A percentile compares a stretch with the other conserved stretches of the same genome.
These are phyloP conservation scores for Acropternis orthonyx DNA, from an alignment of 2,797 vertebrate genomes.

Conservation along the genomic window DNA sequence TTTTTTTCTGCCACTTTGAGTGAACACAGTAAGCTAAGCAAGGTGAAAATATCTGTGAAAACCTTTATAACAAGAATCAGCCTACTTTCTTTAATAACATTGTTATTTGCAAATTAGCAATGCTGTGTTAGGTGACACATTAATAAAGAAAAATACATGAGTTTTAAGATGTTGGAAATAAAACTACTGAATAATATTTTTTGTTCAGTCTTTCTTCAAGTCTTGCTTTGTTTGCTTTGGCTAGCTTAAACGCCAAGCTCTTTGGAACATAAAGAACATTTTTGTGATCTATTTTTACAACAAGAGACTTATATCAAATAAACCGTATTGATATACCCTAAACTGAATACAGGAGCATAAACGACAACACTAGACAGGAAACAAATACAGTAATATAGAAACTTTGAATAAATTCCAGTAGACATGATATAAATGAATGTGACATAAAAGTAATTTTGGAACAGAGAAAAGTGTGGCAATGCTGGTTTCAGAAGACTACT, in stretches of 20 bases:
- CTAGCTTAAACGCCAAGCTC: neutral
- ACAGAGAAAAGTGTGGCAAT: neutral
- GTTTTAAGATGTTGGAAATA: neutral
- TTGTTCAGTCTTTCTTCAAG: neutral
- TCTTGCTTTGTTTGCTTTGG: conserved; percentile 26
- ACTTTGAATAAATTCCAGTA: neutral
- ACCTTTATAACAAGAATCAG: neutral
- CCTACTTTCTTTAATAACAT: neutral
- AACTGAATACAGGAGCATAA: neutral
- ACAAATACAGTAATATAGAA: neutral
- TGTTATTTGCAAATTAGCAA: neutral
- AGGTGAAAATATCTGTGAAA: neutral
- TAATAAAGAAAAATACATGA: neutral
- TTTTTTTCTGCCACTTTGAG: neutral
- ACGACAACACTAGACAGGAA: neutral
- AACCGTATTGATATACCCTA: neutral
- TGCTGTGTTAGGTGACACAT: neutral
- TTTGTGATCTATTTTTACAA: conserved; percentile 28
- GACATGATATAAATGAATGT: neutral
- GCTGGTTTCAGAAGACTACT: neutral
- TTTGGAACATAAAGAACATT: neutral
- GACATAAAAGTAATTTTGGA: conserved; percentile 14
- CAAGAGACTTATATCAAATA: neutral
- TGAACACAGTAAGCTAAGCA: neutral
- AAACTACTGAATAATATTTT: neutral